Evolutionary conservation across 2,797 vertebrate species (phyloP).

Genomic region (Hemibagrus guttatus): DNA sequence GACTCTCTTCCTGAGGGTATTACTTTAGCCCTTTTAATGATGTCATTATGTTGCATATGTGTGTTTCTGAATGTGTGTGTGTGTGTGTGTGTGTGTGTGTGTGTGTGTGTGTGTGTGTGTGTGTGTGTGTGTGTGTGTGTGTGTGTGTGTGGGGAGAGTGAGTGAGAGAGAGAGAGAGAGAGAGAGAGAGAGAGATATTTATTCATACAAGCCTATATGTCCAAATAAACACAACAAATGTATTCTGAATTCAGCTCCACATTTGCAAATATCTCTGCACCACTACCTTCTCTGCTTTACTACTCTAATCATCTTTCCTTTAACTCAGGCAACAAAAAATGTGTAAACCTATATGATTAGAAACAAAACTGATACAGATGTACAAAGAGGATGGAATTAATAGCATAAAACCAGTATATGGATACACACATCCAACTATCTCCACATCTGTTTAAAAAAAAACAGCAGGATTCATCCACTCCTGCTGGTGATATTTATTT

Average conservation of each 20-base stretch:
- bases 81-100: constrained; percentile 3
- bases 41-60: constrained; percentile 37
- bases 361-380: not conserved
- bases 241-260: constrained; percentile 65
- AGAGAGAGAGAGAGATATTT: constrained; percentile 37
- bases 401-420: too few relatives aligned
- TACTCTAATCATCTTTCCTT: not conserved
- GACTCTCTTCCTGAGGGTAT: constrained; percentile 48
- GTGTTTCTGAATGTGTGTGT: constrained; percentile 12
- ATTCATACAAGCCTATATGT: constrained; percentile 68
- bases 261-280: constrained; percentile 62
- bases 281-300: constrained; percentile 27
- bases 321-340: not conserved
- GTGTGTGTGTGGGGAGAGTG: not conserved
- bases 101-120: not conserved
- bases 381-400: not conserved
- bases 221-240: constrained; percentile 69
- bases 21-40: constrained; percentile 54
- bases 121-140: not conserved
- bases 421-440: not conserved
- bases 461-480: not conserved
- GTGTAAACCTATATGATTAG: not conserved
- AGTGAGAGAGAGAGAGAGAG: not conserved
- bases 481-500: not conserved
- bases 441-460: not conserved